These are phyloP conservation scores for Philhelius pedissequus DNA, from an alignment of 2,888 invertebrate species.

Conservation along the genomic window DNA sequence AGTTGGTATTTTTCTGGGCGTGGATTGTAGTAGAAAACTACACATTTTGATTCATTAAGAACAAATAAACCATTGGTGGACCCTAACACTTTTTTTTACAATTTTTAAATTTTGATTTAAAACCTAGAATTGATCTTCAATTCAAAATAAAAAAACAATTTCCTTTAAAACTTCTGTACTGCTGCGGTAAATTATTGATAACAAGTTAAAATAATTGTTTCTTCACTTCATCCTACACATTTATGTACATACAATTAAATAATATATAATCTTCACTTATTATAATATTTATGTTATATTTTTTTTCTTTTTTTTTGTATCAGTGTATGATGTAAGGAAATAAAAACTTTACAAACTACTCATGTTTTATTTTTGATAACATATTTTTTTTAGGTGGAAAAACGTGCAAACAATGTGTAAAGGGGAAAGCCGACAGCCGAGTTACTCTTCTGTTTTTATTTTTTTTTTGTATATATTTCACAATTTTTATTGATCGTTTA, in stretches of 20 bases:
- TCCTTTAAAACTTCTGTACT: background rate
- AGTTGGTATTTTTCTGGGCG: background rate
- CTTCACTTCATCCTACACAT: slow-evolving; percentile 14
- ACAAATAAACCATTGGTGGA: background rate
- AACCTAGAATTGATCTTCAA: background rate
- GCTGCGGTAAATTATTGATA: background rate
- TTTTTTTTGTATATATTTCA: slow-evolving; percentile 44
- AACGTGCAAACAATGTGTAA: slow-evolving; percentile 81
- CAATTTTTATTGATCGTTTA: slow-evolving; percentile 46
- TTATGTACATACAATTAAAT: slow-evolving; percentile 56
- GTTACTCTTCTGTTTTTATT: slow-evolving; percentile 43
- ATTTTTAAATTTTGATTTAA: background rate
- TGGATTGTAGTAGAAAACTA: background rate
- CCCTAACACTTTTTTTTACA: background rate
- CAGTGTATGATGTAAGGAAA: slow-evolving; percentile 66
- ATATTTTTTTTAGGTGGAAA: slow-evolving; percentile 73
- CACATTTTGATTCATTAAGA: background rate
- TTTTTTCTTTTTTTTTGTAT: slow-evolving; percentile 13
- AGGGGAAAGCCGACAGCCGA: slow-evolving; percentile 80
- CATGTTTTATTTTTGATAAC: slow-evolving; percentile 65
- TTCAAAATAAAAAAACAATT: background rate
- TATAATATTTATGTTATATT: slow-evolving; percentile 10
- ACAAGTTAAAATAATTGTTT: background rate
- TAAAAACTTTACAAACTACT: slow-evolving; percentile 73
- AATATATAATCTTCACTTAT: slow-evolving; percentile 61